Conservation (phyloP, 2,888 invertebrate genomes). For the Ariolimax columbianus region DNA sequence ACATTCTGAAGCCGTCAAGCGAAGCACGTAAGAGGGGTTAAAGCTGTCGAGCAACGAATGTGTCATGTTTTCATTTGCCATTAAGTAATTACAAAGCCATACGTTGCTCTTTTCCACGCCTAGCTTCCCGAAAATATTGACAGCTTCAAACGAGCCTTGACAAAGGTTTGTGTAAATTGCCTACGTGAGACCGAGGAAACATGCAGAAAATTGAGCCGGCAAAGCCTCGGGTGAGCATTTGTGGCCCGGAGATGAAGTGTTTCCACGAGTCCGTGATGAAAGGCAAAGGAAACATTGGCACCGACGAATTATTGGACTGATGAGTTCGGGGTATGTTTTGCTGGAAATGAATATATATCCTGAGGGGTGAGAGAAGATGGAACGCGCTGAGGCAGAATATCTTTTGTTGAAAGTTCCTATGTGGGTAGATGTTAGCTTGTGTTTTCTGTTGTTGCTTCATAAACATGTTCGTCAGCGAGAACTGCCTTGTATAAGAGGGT, state of each 20-base stretch:
- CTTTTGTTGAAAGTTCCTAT: slow-evolving; percentile 30
- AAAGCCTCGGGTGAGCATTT: neutral
- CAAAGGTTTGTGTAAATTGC: slow-evolving; percentile 57
- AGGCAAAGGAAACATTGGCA: slow-evolving; percentile 16
- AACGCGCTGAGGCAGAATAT: neutral
- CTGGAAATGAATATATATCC: slow-evolving; percentile 26
- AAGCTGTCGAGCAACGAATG: slow-evolving; percentile 16
- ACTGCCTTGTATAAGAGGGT: neutral
- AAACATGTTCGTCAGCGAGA: slow-evolving; percentile 5
- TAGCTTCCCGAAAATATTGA: slow-evolving; percentile 57
- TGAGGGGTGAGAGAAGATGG: neutral
- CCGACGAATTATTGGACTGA: slow-evolving; percentile 45
- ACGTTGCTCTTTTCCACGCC: slow-evolving; percentile 49
- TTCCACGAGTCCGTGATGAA: neutral
- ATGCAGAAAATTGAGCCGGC: slow-evolving; percentile 31
- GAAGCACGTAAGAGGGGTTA: slow-evolving; percentile 27
- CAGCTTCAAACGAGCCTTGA: slow-evolving; percentile 58
- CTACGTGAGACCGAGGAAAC: slow-evolving; percentile 53
- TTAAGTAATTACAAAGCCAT: slow-evolving; percentile 57
- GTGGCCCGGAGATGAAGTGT: slow-evolving; percentile 10
- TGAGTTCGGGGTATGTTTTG: slow-evolving; percentile 53
- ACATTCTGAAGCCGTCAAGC: slow-evolving; percentile 35
- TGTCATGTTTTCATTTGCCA: slow-evolving; percentile 37
- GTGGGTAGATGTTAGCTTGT: neutral
- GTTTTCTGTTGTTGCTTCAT: slow-evolving; percentile 22